Evolutionary conservation across 2,888 invertebrate species (phyloP), one percentile per base, ranked within the genome.

Genomic region (Meiosimyza decipiens): DNA sequence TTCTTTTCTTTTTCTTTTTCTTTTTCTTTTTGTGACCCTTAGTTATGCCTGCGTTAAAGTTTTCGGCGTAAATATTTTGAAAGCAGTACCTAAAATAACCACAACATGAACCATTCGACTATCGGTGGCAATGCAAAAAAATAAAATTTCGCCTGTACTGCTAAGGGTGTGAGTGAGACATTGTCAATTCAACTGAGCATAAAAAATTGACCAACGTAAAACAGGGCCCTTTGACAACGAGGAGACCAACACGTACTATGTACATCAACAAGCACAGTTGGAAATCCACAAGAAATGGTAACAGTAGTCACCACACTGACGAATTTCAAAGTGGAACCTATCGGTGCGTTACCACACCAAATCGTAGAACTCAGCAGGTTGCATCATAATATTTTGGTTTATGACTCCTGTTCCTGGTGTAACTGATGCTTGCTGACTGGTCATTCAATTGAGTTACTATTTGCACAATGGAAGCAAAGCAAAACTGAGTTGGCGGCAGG

Each of bases 251-350:
- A 59, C 49, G 5, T 16, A 28, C 15, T 47, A 18, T 63, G 47
- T 64, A 63, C 22, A 54, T 47, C 47, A 59, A 65, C 66, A 71
- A 67, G 69, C 66, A 69, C 65, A 57, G 64, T 73, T 75, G 73
- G 71, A 76, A 76, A 77, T 77, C 75, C 75, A 74, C 72, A 76
- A 76, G 71, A 76, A 74, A 72, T 77, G 73, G 78, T 78, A 79
- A 75, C 79, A 78, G 79, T 78, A 79, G 79, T 76, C 76, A 79
- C 84, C 85, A 79, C 84, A 83, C 78, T 82, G 83, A 82, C 82
- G 83, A 82, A 83, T 82, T 80, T 80, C 83, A 82, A 82, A 82
- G 83, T 82, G 83, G 79, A 83, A 82, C 83, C 81, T 76, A 54
- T 76, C 71, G 72, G 69, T 70, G 69, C 75, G 81, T 79, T 82